These are phyloP conservation scores for Sicus ferrugineus DNA, from an alignment of 2,888 invertebrate genomes.

Conservation along the genomic window DNA sequence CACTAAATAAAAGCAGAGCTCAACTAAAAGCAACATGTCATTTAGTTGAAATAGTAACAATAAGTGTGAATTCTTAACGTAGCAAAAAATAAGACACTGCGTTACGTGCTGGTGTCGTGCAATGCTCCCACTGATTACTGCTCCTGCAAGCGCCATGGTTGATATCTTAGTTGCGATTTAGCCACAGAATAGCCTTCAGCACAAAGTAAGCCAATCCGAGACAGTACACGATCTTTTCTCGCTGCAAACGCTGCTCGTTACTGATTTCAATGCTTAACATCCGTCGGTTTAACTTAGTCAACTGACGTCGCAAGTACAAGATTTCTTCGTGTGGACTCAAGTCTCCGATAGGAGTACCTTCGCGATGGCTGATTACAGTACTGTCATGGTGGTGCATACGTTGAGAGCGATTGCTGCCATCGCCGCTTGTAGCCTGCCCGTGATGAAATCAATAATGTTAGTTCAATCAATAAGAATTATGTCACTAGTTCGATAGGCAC, in stretches of 20 bases:
- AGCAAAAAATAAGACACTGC: constrained; percentile 23
- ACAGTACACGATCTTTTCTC: constrained; percentile 86
- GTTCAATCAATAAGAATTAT: neutral
- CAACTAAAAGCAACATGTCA: neutral
- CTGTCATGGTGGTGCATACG: constrained; percentile 52
- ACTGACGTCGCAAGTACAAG: constrained; percentile 82
- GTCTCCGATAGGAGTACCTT: constrained; percentile 75
- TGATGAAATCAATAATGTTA: neutral
- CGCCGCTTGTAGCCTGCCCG: constrained; percentile 55
- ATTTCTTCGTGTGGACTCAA: constrained; percentile 81
- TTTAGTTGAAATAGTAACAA: no score
- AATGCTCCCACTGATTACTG: neutral
- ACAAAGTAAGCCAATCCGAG: constrained; percentile 86
- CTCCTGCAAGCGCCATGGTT: neutral
- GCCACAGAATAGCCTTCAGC: constrained; percentile 85
- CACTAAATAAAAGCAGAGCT: neutral
- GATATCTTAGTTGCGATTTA: constrained; percentile 68
- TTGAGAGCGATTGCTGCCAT: constrained; percentile 55
- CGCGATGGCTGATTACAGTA: constrained; percentile 65
- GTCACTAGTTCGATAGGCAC: constrained; percentile 36
- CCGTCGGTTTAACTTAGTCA: constrained; percentile 86
- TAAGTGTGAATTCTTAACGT: neutral
- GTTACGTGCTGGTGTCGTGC: no score
- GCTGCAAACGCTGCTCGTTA: constrained; percentile 81
- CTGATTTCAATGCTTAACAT: constrained; percentile 88